These are phyloP conservation scores for Acyrthosiphon pisum DNA, from an alignment of 1,140 invertebrate genomes.

Conservation along the genomic window DNA sequence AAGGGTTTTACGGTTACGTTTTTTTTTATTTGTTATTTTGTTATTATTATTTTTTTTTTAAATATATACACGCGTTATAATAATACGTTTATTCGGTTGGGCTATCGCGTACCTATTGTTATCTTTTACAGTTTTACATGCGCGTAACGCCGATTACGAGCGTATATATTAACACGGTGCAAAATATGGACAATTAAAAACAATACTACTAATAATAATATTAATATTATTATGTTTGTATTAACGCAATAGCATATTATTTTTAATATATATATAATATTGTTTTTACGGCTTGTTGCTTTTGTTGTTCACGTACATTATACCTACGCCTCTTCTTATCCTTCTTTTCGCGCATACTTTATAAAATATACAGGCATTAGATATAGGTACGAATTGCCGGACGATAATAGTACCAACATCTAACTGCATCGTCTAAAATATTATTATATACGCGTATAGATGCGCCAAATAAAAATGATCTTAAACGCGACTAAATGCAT, in stretches of 20 bases:
- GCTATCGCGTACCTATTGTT: constrained; percentile 53
- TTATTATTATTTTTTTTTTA: background rate
- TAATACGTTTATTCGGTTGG: constrained; percentile 56
- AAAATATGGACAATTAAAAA: constrained; percentile 54
- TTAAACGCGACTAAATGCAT: background rate
- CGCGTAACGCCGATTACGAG: constrained; percentile 54
- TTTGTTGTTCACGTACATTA: constrained; percentile 17
- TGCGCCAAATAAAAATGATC: background rate
- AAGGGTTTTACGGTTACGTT: constrained; percentile 8
- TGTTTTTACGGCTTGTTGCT: constrained; percentile 52
- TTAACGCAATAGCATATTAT: constrained; percentile 19
- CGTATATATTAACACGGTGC: constrained; percentile 36
- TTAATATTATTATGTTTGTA: constrained; percentile 31
- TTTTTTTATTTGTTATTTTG: background rate
- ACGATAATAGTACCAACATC: background rate
- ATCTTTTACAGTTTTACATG: constrained; percentile 54
- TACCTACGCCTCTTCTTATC: background rate
- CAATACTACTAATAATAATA: constrained; percentile 34
- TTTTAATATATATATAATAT: constrained; percentile 33
- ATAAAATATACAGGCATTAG: background rate
- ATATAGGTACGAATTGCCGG: too few species aligned
- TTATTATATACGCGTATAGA: background rate
- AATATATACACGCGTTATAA: constrained; percentile 20
- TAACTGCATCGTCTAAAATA: background rate
- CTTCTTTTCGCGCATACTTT: background rate